Evolutionary conservation across 2,888 invertebrate genomes (phyloP), one percentile per base, ranked within the genome.

Genomic region (Drosophila niveifrons): DNA sequence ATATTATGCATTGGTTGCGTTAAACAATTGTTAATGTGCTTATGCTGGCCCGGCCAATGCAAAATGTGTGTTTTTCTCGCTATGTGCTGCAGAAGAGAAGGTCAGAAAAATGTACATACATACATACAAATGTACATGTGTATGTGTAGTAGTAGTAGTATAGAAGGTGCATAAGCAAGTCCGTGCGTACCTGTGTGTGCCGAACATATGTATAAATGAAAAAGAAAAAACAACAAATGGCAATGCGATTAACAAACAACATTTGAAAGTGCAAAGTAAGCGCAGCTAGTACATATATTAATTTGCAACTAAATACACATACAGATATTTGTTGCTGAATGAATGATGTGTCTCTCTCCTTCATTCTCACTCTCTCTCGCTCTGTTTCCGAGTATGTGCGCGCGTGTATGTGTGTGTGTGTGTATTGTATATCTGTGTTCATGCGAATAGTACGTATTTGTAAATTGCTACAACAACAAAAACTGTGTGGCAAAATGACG

Each of bases 101-200:
- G 82, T 82, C 82, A 87, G 82, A 87, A 84, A 87, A 88, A 70
- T 86, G 75, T 89, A 82, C 89, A 87, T 80, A 77, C 66, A 63
- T 70, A 70, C 67, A 53, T 75, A 41, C 61, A 53, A 64, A 68
- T 53, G 62, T 51, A 62, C n/a, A n/a, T 31, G 31, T 31, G 31
- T 31, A 10, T 31, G 31, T 31, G 31, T 31, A 31, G 10, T 31
- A 31, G n/a, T 36, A 36, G 36, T 66, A 66, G 63, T 71, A 28
- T 71, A 28, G 63, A 72, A 73, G 79, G 64, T 76, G 75, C 78
- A 76, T 73, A 78, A 73, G 78, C 75, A 66, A 76, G 78, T 69
- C 64, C 53, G 78, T 67, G 81, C 53, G 72, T 56, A 65, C 51
- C 62, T 72, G 50, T 66, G 65, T 56, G 53, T 29, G 66, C 23